phyloP scores from a whole-genome alignment of 2,113 vertebrate genomes.

The Neotoma lepida region DNA sequence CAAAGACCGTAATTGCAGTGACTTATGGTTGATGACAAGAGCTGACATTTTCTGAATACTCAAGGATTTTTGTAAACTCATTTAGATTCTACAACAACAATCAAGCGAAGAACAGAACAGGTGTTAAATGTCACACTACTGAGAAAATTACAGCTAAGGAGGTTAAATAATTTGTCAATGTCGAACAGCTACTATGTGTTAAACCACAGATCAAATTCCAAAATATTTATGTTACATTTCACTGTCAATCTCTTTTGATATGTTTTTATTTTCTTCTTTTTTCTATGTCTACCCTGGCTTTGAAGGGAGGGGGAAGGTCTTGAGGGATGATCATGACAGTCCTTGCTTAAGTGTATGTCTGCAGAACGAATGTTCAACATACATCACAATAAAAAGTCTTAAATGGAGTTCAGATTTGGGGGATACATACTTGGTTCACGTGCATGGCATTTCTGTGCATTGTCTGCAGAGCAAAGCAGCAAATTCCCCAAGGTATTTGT shows the following conservation, averaged over 20 bases:
- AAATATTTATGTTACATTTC: constrained; percentile 43
- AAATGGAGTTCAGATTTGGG: neutral
- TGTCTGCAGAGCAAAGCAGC: neutral
- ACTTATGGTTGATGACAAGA: constrained; percentile 24
- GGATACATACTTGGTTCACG: neutral
- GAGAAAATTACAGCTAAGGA: constrained; percentile 27
- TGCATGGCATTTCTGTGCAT: neutral
- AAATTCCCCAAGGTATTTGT: neutral
- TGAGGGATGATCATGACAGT: neutral
- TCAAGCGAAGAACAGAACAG: constrained; percentile 15
- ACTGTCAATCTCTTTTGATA: neutral
- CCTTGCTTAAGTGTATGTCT: neutral
- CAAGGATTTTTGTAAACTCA: constrained; percentile 47
- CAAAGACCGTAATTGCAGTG: neutral
- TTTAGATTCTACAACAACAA: constrained; percentile 28
- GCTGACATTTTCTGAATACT: constrained; percentile 13
- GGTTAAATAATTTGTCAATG: constrained; percentile 34
- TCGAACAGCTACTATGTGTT: neutral
- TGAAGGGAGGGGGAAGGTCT: neutral
- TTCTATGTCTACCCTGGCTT: neutral
- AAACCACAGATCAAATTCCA: constrained; percentile 26
- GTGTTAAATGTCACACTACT: neutral
- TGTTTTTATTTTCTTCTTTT: neutral
- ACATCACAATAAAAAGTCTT: neutral
- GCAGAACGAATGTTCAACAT: constrained; percentile 27